Base-by-base conservation (phyloP, 2,888 invertebrate genomes). In the Rhagonycha fulva region DNA sequence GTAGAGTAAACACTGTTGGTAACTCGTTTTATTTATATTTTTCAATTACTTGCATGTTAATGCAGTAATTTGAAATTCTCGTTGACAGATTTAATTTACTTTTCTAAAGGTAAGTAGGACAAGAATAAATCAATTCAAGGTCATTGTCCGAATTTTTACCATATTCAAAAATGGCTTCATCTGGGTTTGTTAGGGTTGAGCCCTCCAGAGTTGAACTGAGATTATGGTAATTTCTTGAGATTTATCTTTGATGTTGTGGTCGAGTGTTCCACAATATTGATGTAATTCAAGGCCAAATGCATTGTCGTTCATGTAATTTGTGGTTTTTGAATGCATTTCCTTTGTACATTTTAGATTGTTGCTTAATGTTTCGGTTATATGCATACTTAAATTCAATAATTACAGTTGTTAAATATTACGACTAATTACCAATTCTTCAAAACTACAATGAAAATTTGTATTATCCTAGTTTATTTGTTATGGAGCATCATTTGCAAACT, bases 281-380 rank as follows among this genome's bases (percentile, higher is more conserved):
- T 72, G 62, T 72, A 67, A 68, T 72, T 72, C 72, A 72, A 72
- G 72, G 72, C 10, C 19, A 68, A 28, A 60, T 47, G 14, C 66
- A 71, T 66, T 71, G 71, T 71, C 71, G 47, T 72, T 62, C 72
- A 68, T 72, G 68, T 68, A 72, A 72, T 68, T 68, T 68, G 32
- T 28, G 68, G 30, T 68, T 66, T 61, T 68, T 28, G 62, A 72
- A 28, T 68, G 72, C 23, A 62, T 72, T 72, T 72, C 72, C 72
- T 72, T 68, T 68, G 68, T 72, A 19, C 19, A 19, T 19, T 19
- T 72, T 62, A 68, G 61, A 26, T 66, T n/a, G 63, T 24, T 66
- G 24, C 63, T n/a, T 66, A n/a, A 24, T 24, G 63, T 4, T 19
- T 14, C n/a, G 63, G 23, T 66, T 66, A 66, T 66, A 66, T 14